phyloP scores from a whole-genome alignment of 1,140 invertebrate species.

The Aphelenchoides avenae region DNA sequence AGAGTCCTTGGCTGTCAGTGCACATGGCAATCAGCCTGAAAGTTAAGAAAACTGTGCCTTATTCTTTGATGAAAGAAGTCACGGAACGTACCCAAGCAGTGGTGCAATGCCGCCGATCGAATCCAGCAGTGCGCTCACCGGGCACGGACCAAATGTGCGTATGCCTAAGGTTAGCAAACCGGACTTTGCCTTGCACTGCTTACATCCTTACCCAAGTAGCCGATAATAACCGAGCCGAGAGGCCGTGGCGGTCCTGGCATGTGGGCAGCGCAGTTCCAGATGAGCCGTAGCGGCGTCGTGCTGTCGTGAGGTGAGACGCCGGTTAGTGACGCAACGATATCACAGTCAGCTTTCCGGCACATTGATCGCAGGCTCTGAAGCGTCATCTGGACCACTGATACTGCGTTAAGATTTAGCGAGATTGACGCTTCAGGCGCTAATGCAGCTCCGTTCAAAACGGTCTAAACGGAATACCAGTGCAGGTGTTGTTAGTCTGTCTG shows the following conservation, averaged over 20 bases:
- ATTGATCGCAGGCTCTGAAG: slow-evolving; percentile 79
- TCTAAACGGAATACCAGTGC: slow-evolving; percentile 60
- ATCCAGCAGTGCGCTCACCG: slow-evolving; percentile 86
- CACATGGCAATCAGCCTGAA: slow-evolving; percentile 90
- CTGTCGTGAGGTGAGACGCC: slow-evolving; percentile 97
- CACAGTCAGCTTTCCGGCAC: slow-evolving; percentile 92
- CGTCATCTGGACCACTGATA: slow-evolving; percentile 65
- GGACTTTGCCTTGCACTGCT: too few species aligned
- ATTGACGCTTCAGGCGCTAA: slow-evolving; percentile 88
- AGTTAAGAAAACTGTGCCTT: too few species aligned
- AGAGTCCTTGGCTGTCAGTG: slow-evolving; percentile 89
- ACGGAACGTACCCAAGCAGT: too few species aligned
- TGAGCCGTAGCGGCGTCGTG: slow-evolving; percentile 85
- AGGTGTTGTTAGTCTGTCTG: neutral
- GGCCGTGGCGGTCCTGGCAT: slow-evolving; percentile 83
- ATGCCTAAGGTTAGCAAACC: too few species aligned
- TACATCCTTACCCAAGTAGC: too few species aligned
- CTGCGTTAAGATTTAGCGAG: slow-evolving; percentile 90
- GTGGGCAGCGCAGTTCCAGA: slow-evolving; percentile 93
- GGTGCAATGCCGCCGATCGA: slow-evolving; percentile 92
- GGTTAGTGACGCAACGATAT: slow-evolving; percentile 88
- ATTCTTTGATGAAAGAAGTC: too few species aligned
- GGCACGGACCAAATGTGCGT: slow-evolving; percentile 85
- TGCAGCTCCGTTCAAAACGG: slow-evolving; percentile 65
- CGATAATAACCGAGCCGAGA: slow-evolving; percentile 90